Base-by-base conservation (phyloP, 2,797 vertebrate species). In the Streptopelia turtur region DNA sequence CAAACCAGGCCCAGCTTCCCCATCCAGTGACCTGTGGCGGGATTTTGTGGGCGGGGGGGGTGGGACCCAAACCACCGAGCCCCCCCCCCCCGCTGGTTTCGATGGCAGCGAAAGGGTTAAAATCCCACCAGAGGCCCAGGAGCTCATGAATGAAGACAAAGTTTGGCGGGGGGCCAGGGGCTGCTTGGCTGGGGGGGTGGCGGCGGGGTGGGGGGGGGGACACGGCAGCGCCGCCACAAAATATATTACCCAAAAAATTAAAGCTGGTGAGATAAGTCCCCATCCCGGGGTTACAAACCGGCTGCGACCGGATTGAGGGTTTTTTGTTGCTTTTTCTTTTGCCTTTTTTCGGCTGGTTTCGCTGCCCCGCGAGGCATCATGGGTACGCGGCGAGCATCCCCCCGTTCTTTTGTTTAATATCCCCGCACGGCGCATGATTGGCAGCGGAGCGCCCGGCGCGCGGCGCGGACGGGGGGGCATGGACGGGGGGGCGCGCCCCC, bases 281-380 rank as follows among this genome's bases (percentile, higher is more conserved):
- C 98, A 98, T 98, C 98, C 98, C 98, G 98, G 98, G 98, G 98
- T 99, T 99, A 98, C 98, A 98, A 99, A 99, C 98, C 98, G 97
- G 98, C 98, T 99, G 97, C 98, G 97, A 99, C 98, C 98, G 98
- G 98, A 43, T 43, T 6, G 41, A 16, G 15, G 41, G 16, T n/a
- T 27, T 9, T n/a, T 28, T 18, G 16, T 43, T 43, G 16, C 89
- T 84, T 97, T 98, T 75, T 60, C 53, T 81, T 66, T 60, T 33
- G 11, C 11, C 2, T 28, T 43, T 39, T 49, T 37, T 31, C 92
- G 72, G 45, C 95, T 97, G 63, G 61, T 97, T 97, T 95, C 89
- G 96, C 95, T 95, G 93, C 98, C 98, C 96, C 85, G 96, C 98
- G 97, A 97, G 96, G 98, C 98, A 98, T 98, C 93, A 97, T 98